phyloP scores from a whole-genome alignment of 1,140 invertebrate species.

The Bombus consobrinus region DNA sequence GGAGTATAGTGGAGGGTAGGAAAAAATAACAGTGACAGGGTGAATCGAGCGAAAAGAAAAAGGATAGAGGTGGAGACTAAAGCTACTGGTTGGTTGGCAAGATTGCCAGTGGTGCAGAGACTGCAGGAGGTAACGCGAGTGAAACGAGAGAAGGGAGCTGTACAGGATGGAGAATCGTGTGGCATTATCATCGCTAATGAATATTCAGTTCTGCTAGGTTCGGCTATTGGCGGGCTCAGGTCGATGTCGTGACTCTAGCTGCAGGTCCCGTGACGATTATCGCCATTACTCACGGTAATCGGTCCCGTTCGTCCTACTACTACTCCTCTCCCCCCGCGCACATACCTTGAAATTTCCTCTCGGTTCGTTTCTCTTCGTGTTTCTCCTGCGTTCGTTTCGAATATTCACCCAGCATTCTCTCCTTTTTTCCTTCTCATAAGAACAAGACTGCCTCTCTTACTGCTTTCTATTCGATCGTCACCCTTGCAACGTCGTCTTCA shows the following conservation, averaged over 20 bases:
- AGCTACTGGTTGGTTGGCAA: neutral
- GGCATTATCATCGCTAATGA: conserved; percentile 80
- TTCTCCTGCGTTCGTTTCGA: neutral
- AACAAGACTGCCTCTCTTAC: neutral
- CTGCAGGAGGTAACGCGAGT: conserved; percentile 9
- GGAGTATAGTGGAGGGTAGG: neutral
- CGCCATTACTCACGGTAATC: conserved; percentile 66
- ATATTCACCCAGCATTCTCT: neutral
- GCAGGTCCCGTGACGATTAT: conserved; percentile 67
- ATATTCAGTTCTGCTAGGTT: conserved; percentile 78
- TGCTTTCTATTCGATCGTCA: neutral
- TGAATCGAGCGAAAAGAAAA: conserved; percentile 2
- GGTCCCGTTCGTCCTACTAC: conserved; percentile 3
- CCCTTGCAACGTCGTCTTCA: neutral
- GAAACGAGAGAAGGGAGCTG: neutral
- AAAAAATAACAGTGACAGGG: conserved; percentile 36
- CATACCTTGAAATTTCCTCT: conserved; percentile 9
- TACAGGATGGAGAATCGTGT: conserved; percentile 56
- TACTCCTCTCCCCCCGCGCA: neutral
- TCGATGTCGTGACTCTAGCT: conserved; percentile 69
- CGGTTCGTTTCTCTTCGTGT: neutral
- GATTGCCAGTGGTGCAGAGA: conserved; percentile 14
- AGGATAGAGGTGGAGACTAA: neutral
- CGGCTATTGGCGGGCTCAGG: conserved; percentile 67
- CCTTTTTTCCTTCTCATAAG: neutral